Conservation (phyloP, 2,797 vertebrate genomes). For the Pempheris klunzingeri region DNA sequence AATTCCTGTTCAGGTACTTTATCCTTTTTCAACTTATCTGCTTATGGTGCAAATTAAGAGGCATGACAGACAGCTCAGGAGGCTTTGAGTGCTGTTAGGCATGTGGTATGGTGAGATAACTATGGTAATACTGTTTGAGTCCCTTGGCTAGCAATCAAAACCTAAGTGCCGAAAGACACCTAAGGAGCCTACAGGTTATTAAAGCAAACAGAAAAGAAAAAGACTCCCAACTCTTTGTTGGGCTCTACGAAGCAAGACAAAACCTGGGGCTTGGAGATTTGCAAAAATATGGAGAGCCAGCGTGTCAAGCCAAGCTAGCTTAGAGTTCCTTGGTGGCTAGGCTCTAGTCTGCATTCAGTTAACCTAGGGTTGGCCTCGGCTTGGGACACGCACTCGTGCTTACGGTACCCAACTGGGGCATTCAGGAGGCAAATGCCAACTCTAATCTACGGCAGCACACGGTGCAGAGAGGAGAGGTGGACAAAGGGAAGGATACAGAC, state of each 20-base stretch:
- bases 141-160: conserved; percentile 74
- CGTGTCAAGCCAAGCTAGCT: conserved; percentile 54
- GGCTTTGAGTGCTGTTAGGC: conserved; percentile 64
- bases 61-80: conserved; percentile 67
- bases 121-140: conserved; percentile 68
- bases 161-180: conserved; percentile 56
- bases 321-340: conserved; percentile 61
- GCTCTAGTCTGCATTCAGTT: conserved; percentile 59
- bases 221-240: conserved; percentile 53
- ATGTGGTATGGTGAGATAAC: conserved; percentile 74
- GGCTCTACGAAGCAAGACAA: conserved; percentile 60
- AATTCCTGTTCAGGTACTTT: conserved; percentile 32
- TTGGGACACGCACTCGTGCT: conserved; percentile 54
- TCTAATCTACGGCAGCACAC: conserved; percentile 75
- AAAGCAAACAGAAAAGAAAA: conserved; percentile 51
- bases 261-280: conserved; percentile 61
- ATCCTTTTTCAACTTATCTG: conserved; percentile 61
- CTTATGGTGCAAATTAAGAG: conserved; percentile 63
- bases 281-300: conserved; percentile 50
- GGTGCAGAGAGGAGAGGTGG: conserved; percentile 61
- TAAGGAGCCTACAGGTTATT: conserved; percentile 57
- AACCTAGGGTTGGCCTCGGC: conserved; percentile 56
- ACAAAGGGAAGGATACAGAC: conserved; percentile 61
- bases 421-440: conserved; percentile 60
- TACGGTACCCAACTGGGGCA: conserved; percentile 54